Evolutionary conservation across 1,140 invertebrate genomes (phyloP).

Genomic region (Drosophila sulfurigaster): DNA sequence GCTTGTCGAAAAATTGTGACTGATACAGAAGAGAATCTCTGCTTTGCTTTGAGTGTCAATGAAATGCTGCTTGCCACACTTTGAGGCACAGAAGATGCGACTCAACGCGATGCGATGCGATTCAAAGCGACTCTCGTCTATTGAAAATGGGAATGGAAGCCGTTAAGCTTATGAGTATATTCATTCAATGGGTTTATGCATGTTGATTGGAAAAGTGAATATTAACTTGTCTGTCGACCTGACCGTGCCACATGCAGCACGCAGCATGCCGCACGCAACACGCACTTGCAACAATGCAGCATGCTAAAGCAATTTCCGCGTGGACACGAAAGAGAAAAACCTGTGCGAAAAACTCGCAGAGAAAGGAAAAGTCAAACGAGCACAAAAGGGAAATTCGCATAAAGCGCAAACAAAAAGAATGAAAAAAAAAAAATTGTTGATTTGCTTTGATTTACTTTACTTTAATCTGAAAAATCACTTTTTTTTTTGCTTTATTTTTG

Average conservation of each 20-base stretch:
- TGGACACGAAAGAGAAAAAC: not conserved
- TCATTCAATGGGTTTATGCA: slow-evolving; percentile 25
- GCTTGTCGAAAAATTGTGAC: too few species aligned
- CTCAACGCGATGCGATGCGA: too few species aligned
- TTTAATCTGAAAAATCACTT: slow-evolving; percentile 71
- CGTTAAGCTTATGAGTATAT: slow-evolving; percentile 16
- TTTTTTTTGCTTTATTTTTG: slow-evolving; percentile 5
- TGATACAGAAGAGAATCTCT: too few species aligned
- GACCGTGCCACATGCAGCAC: not conserved
- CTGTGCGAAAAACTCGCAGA: not conserved
- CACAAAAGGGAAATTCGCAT: slow-evolving; percentile 34
- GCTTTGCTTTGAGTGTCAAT: too few species aligned
- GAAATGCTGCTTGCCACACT: too few species aligned
- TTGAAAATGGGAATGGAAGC: slow-evolving; percentile 1
- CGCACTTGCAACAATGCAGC: slow-evolving; percentile 25
- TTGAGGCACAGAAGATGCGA: too few species aligned
- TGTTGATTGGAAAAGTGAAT: slow-evolving; percentile 39
- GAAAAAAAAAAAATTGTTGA: slow-evolving; percentile 24
- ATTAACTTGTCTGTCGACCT: slow-evolving; percentile 28
- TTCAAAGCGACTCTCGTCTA: not conserved
- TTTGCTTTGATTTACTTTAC: slow-evolving; percentile 65
- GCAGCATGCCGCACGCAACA: not conserved
- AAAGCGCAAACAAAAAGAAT: not conserved
- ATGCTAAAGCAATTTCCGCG: slow-evolving; percentile 32
- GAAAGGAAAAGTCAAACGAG: slow-evolving; percentile 29